phyloP scores from a whole-genome alignment of 2,888 invertebrate species.

The Aethes cnicana region DNA sequence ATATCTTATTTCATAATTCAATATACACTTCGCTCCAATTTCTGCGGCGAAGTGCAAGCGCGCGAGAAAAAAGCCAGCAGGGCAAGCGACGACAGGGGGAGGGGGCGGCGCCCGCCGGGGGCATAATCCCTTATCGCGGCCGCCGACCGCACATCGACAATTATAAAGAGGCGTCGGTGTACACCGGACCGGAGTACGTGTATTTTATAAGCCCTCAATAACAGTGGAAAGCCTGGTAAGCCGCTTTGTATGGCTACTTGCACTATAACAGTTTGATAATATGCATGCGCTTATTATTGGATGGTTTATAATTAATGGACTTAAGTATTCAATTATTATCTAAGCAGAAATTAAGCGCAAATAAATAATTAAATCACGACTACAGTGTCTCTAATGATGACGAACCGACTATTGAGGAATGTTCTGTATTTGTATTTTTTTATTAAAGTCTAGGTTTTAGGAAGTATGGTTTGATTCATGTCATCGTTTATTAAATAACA shows the following conservation, averaged over 20 bases:
- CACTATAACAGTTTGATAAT: constrained; percentile 18
- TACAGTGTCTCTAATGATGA: no score
- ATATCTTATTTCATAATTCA: constrained; percentile 76
- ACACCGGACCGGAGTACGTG: constrained; percentile 54
- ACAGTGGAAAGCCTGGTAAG: constrained; percentile 25
- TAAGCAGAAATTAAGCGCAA: neutral
- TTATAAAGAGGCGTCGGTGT: constrained; percentile 63
- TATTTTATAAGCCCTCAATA: constrained; percentile 29
- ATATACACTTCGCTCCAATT: constrained; percentile 59
- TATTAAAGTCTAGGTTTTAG: no score
- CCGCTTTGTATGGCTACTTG: constrained; percentile 22
- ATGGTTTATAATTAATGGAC: neutral
- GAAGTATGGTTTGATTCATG: no score
- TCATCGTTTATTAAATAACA: neutral
- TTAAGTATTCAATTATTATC: neutral
- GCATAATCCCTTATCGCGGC: constrained; percentile 70
- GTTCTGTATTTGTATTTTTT: no score
- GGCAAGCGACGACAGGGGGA: constrained; percentile 43
- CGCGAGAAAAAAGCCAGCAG: constrained; percentile 68
- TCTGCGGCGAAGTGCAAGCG: constrained; percentile 67
- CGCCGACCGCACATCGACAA: constrained; percentile 71
- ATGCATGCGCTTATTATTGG: constrained; percentile 10
- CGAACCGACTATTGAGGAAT: no score
- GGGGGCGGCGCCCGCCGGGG: constrained; percentile 45
- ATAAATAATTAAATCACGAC: no score